These are phyloP conservation scores for Agrotis segetum DNA, from an alignment of 2,888 invertebrate species.

Conservation along the genomic window DNA sequence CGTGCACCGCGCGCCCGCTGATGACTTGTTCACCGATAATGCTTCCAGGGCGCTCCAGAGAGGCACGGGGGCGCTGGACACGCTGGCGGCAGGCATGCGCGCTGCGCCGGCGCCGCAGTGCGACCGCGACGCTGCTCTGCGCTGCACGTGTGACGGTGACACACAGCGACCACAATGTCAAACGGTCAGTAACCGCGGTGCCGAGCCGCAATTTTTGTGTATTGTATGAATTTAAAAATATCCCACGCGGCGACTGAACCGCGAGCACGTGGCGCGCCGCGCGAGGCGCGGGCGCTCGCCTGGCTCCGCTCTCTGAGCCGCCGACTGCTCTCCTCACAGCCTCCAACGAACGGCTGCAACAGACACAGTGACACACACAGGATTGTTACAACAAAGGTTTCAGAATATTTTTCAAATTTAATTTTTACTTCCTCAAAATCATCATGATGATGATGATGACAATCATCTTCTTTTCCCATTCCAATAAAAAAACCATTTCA, in stretches of 20 bases:
- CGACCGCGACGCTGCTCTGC: slow-evolving; percentile 48
- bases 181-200: slow-evolving; percentile 70
- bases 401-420: no score
- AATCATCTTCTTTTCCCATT: no score
- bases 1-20: not conserved
- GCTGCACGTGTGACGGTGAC: slow-evolving; percentile 40
- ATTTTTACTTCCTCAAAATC: no score
- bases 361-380: no score
- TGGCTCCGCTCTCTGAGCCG: not conserved
- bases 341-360: no score
- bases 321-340: no score
- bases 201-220: slow-evolving; percentile 38
- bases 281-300: not conserved
- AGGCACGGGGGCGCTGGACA: not conserved
- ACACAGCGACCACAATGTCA: slow-evolving; percentile 57
- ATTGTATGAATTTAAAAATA: slow-evolving; percentile 52
- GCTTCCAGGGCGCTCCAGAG: no score
- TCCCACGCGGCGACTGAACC: slow-evolving; percentile 53
- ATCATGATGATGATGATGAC: no score
- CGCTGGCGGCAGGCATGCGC: not conserved
- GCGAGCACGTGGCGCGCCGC: slow-evolving; percentile 66
- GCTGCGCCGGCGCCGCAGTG: slow-evolving; percentile 52
- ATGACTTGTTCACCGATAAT: no score
- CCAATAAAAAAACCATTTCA: no score
- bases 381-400: no score